Conservation (phyloP, 2,888 invertebrate genomes). For the Scaeva pyrastri region DNA sequence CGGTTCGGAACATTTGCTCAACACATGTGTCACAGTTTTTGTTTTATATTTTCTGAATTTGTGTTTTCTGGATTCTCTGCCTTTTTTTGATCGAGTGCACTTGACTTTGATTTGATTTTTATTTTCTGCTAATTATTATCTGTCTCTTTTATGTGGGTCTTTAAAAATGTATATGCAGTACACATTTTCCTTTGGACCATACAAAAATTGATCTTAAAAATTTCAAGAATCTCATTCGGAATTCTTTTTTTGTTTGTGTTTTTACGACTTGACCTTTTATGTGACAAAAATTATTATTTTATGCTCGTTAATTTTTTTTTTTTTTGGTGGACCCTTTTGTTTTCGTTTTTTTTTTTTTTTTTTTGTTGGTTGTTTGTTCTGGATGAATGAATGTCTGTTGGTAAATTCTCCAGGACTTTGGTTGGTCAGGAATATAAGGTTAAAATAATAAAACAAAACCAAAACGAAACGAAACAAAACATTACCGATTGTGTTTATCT, state of each 20-base stretch:
- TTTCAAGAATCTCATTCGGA: conserved; percentile 62
- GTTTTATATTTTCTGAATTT: conserved; percentile 35
- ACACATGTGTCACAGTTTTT: conserved; percentile 59
- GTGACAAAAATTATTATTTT: conserved; percentile 37
- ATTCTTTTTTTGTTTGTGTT: conserved; percentile 10
- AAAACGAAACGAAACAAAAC: not conserved
- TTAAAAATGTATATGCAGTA: not conserved
- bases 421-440: conserved; percentile 10
- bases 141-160: conserved; percentile 2
- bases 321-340: conserved; percentile 37
- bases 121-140: conserved; percentile 51
- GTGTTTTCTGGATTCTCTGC: conserved; percentile 1
- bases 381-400: conserved; percentile 29
- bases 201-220: conserved; percentile 45
- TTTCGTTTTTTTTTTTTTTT: conserved; percentile 12
- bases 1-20: conserved; percentile 65
- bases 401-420: not conserved
- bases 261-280: conserved; percentile 40
- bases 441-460: not conserved
- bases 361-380: conserved; percentile 15
- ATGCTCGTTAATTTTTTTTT: conserved; percentile 45
- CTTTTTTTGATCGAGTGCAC: conserved; percentile 55
- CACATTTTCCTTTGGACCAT: not conserved
- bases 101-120: conserved; percentile 66
- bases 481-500: conserved; percentile 46